Evolutionary conservation across 2,113 vertebrate species (phyloP).

Genomic region (Seriola aureovittata): DNA sequence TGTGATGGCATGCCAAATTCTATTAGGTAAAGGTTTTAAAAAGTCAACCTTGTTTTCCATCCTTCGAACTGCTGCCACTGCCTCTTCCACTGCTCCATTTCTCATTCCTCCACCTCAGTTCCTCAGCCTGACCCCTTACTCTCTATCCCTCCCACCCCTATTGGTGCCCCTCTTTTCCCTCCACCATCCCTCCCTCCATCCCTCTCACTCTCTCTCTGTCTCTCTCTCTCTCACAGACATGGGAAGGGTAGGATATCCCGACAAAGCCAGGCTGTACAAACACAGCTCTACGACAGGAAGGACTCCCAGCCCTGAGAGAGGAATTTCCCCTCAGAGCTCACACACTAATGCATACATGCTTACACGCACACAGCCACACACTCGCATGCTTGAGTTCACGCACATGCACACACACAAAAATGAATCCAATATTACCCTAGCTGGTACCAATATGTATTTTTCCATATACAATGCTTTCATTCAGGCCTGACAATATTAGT

Average conservation of each 20-base stretch:
- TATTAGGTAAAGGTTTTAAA: constrained; percentile 48
- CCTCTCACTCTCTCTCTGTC: constrained; percentile 32
- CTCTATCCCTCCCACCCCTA: not conserved
- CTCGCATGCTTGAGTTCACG: not conserved
- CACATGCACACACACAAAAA: constrained; percentile 32
- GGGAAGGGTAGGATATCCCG: constrained; percentile 87
- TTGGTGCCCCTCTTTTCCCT: constrained; percentile 29
- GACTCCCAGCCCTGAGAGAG: constrained; percentile 85
- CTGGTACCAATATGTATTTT: constrained; percentile 35
- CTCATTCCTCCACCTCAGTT: constrained; percentile 5
- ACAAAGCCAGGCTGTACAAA: constrained; percentile 88
- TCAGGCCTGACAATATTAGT: constrained; percentile 45
- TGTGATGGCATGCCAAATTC: constrained; percentile 35
- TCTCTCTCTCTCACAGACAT: constrained; percentile 76
- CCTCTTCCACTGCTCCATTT: constrained; percentile 19
- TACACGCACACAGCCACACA: constrained; percentile 41
- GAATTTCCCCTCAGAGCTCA: constrained; percentile 83
- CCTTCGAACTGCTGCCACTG: constrained; percentile 21
- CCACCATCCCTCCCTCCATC: constrained; percentile 17
- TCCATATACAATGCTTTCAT: constrained; percentile 34
- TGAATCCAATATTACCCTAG: constrained; percentile 12
- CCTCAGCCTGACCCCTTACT: constrained; percentile 33
- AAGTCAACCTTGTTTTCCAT: constrained; percentile 31
- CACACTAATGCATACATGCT: constrained; percentile 58
- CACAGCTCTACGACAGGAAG: constrained; percentile 87